phyloP scores from a whole-genome alignment of 2,797 vertebrate genomes.

The Acipenser oxyrinchus region DNA sequence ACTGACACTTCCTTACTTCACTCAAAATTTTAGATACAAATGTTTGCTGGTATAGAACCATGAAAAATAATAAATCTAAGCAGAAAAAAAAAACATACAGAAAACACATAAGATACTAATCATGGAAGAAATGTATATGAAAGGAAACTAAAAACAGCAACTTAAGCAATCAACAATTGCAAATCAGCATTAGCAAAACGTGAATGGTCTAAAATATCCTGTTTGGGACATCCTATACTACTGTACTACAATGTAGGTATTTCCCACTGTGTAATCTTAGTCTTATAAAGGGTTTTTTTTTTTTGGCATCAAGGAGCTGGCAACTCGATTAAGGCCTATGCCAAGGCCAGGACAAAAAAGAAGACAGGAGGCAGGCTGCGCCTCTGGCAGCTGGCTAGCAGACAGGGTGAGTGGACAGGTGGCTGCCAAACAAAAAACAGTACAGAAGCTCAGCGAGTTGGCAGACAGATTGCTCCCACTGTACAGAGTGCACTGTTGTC shows the following conservation, averaged over 20 bases:
- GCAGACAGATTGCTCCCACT: constrained; percentile 38
- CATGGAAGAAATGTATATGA: no score
- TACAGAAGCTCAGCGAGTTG: constrained; percentile 65
- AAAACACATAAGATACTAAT: no score
- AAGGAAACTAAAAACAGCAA: no score
- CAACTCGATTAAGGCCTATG: constrained; percentile 20
- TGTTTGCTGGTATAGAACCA: no score
- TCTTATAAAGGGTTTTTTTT: not conserved
- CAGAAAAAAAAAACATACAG: no score
- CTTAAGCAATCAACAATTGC: no score
- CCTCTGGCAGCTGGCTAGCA: constrained; percentile 72
- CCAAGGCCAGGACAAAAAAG: constrained; percentile 65
- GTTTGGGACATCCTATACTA: no score
- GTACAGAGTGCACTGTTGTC: constrained; percentile 3
- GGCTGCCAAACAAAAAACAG: constrained; percentile 72
- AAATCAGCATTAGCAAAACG: no score
- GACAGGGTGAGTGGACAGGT: constrained; percentile 54
- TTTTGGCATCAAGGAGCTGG: not conserved
- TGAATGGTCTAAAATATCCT: no score
- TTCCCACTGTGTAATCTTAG: not conserved
- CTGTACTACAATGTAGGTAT: not conserved
- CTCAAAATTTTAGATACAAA: no score
- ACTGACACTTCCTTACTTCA: no score
- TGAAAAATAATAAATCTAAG: no score
- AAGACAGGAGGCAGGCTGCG: constrained; percentile 82